phyloP scores from a whole-genome alignment of 2,888 invertebrate genomes.

The Shargacucullia verbasci region DNA sequence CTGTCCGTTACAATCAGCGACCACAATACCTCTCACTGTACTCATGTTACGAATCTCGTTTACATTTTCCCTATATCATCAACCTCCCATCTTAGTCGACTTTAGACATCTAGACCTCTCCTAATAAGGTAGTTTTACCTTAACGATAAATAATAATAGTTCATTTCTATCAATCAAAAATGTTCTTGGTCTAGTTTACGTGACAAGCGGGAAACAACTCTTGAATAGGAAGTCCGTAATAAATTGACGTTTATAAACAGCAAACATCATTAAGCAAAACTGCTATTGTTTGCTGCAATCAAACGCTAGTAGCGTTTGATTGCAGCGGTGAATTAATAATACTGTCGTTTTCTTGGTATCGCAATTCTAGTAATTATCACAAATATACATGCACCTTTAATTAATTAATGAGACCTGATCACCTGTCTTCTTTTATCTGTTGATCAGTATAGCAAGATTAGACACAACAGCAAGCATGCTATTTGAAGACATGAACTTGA shows the following conservation, averaged over 20 bases:
- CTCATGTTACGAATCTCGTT: slow-evolving; percentile 25
- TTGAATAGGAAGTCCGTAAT: slow-evolving; percentile 8
- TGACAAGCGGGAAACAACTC: slow-evolving; percentile 1
- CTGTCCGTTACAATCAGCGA: slow-evolving; percentile 30
- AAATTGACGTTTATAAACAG: slow-evolving; percentile 7
- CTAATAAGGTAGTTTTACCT: no score
- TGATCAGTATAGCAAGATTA: slow-evolving; percentile 22
- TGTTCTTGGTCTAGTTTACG: neutral
- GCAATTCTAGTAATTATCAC: neutral
- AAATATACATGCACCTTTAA: slow-evolving; percentile 16
- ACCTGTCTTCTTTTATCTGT: slow-evolving; percentile 18
- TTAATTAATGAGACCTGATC: slow-evolving; percentile 24
- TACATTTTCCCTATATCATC: slow-evolving; percentile 7
- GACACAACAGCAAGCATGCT: slow-evolving; percentile 20
- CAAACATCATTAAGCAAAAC: slow-evolving; percentile 3
- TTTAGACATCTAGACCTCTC: no score
- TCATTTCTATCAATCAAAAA: neutral
- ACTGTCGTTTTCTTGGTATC: neutral
- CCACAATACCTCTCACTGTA: slow-evolving; percentile 32
- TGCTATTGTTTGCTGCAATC: slow-evolving; percentile 5
- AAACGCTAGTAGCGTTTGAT: neutral
- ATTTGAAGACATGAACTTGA: slow-evolving; percentile 26
- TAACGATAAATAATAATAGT: neutral
- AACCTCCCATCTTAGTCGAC: no score
- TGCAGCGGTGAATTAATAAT: neutral